Conservation (phyloP, 2,797 vertebrate genomes). For the Esox lucius region DNA sequence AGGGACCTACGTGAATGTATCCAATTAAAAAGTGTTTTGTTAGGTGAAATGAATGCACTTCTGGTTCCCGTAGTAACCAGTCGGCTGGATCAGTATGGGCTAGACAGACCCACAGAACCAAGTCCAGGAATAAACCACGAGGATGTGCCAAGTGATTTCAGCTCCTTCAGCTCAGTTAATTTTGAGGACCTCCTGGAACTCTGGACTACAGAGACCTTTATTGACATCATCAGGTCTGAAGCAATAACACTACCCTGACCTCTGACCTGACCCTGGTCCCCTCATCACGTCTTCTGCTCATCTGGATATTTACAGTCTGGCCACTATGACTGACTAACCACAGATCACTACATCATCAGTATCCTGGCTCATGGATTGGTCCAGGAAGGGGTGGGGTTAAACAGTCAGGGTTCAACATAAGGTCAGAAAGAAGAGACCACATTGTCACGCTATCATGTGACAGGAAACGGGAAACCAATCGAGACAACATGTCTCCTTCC, state of each 20-base stretch:
- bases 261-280: background rate
- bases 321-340: background rate
- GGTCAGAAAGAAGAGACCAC: background rate
- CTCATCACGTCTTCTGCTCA: background rate
- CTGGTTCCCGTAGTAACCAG: conserved; percentile 8
- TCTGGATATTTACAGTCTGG: background rate
- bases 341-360: no score
- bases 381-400: background rate
- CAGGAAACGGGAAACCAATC: background rate
- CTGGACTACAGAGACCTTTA: conserved; percentile 8
- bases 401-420: background rate
- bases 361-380: background rate
- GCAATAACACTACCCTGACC: background rate
- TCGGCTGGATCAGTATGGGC: no score
- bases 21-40: no score
- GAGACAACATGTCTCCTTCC: background rate
- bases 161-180: conserved; percentile 7
- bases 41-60: no score
- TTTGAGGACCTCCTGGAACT: conserved; percentile 11
- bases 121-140: conserved; percentile 5
- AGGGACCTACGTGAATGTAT: no score
- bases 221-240: conserved; percentile 2
- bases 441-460: background rate
- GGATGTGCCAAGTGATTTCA: conserved; percentile 33
- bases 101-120: no score